Percentiles rank a stretch among this genome's conserved stretches.
Evolutionary conservation across 2,888 invertebrate genomes (phyloP).

Genomic region (Cephus runcator): DNA sequence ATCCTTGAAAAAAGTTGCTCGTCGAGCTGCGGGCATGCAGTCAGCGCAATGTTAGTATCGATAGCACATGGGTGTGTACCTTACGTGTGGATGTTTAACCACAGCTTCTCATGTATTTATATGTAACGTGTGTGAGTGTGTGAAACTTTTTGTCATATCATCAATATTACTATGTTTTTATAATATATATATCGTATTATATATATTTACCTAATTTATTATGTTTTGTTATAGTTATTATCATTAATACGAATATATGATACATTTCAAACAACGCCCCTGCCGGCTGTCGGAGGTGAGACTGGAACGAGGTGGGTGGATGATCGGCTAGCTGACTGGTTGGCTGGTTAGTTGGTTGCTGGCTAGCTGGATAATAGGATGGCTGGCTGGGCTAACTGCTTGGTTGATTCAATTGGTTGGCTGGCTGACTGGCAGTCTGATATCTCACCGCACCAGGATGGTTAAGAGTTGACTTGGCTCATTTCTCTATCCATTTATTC

Average conservation of each 20-base stretch:
- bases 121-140: constrained; percentile 32
- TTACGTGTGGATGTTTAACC: constrained; percentile 30
- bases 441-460: background rate
- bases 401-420: background rate
- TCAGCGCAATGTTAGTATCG: constrained; percentile 53
- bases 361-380: background rate
- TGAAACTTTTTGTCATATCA: constrained; percentile 35
- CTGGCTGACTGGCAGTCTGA: background rate
- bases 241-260: constrained; percentile 65
- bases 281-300: constrained; percentile 56
- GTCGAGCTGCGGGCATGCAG: constrained; percentile 47
- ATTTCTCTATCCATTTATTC: background rate
- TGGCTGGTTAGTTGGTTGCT: background rate
- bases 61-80: constrained; percentile 51
- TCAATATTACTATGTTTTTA: constrained; percentile 53
- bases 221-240: constrained; percentile 63
- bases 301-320: constrained; percentile 41
- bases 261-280: constrained; percentile 65
- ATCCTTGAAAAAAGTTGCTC: constrained; percentile 53
- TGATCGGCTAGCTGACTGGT: background rate
- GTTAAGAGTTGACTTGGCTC: background rate
- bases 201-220: constrained; percentile 59
- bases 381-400: background rate
- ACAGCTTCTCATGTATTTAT: constrained; percentile 33
- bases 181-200: constrained; percentile 39